Evolutionary conservation across 2,888 invertebrate species (phyloP).

Genomic region (Punctoribates punctum): DNA sequence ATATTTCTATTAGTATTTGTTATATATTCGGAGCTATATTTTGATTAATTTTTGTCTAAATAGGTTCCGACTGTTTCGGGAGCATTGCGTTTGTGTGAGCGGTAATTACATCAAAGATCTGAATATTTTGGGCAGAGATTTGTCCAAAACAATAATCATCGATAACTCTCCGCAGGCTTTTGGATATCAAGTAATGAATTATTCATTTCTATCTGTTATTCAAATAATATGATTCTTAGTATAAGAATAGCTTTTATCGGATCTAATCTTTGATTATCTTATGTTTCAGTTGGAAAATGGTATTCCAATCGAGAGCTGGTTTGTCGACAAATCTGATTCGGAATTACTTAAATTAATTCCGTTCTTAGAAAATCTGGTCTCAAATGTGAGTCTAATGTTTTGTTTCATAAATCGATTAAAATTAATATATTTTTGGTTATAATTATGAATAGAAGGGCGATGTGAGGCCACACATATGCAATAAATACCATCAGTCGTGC

Average conservation of each 20-base stretch:
- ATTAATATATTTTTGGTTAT: neutral
- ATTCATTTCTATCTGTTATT: neutral
- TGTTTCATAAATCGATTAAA: neutral
- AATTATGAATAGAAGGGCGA: constrained; percentile 71
- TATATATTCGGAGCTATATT: neutral
- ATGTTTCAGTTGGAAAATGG: constrained; percentile 79
- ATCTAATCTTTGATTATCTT: constrained; percentile 38
- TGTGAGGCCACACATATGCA: constrained; percentile 83
- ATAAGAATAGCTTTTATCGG: no score
- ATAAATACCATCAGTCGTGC: constrained; percentile 52
- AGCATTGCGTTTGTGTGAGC: constrained; percentile 90
- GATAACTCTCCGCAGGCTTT: constrained; percentile 91
- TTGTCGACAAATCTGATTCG: constrained; percentile 79
- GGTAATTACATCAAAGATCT: constrained; percentile 95
- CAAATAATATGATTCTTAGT: neutral
- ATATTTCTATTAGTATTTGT: no score
- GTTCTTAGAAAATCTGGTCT: constrained; percentile 78
- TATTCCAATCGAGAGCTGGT: constrained; percentile 96
- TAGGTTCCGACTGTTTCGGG: constrained; percentile 78
- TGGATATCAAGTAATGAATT: constrained; percentile 69
- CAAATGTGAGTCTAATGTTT: constrained; percentile 62
- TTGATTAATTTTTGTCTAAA: constrained; percentile 22
- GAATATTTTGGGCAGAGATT: constrained; percentile 83
- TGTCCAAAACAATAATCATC: constrained; percentile 79
- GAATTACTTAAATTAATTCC: constrained; percentile 87